Base-by-base conservation (phyloP, 2,888 invertebrate genomes). In the Dicycla oo region DNA sequence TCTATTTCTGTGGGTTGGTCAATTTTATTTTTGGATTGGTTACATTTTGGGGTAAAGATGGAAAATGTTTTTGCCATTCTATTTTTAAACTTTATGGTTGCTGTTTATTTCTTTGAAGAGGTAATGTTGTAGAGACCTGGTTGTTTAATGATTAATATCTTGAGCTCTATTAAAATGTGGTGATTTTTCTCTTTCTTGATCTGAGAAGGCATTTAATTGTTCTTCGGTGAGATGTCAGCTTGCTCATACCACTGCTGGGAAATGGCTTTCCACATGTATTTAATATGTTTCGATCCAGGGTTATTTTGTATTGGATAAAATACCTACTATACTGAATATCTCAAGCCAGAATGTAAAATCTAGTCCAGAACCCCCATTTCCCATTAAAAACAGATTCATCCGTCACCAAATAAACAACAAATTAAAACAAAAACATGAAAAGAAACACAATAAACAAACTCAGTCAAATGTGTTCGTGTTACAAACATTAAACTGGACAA, bases 401-500 rank as follows among this genome's bases (percentile, higher is more conserved):
- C 8, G 1, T 57, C 73, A 73, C 8, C 23, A 58, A 73, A 58
- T 73, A 20, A 67, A 40, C 58, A 68, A 51, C 54, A 54, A 63
- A 74, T 65, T 34, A 58, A 51, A 66, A 38, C 40, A 54, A 43
- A 64, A 74, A 47, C 54, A 74, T 26, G 40, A 70, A 71, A 66
- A 53, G 30, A 23, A 70, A 56, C 13, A 64, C 30, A 60, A 62
- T 40, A 58, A 76, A 80, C 66, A 62, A 56, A 67, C 47, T 66
- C 61, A 51, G 23, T 72, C 40, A 69, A 68, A 65, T 66, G 63
- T 54, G 51, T 51, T 60, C 23, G 45, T 20, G 47, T 73, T 61
- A 62, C 54, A 69, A 73, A 69, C 77, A 69, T 77, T 71, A 69
- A 80, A 77, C 69, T 69, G 58, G 61, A 62, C 83, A 72, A 78